Conservation (phyloP, 2,888 invertebrate genomes). For the Axea sp. region DNA sequence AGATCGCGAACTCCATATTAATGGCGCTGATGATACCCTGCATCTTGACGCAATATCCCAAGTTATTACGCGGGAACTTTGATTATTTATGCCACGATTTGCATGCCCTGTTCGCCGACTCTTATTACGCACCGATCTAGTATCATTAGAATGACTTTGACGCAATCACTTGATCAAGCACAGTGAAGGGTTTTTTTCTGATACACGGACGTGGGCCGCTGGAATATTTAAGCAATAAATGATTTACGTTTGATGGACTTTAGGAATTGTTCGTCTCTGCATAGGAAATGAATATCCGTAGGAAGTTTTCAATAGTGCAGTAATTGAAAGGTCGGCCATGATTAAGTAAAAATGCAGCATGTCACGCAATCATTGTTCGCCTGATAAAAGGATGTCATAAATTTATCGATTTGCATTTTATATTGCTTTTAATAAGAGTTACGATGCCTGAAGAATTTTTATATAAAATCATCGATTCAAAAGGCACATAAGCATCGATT, state of each 20-base stretch:
- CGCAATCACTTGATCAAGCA: slow-evolving; percentile 24
- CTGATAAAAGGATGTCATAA: slow-evolving; percentile 27
- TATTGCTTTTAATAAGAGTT: slow-evolving; percentile 30
- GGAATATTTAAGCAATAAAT: slow-evolving; percentile 39
- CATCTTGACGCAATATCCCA: slow-evolving; percentile 8
- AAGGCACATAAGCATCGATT: background rate
- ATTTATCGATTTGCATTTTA: slow-evolving; percentile 37
- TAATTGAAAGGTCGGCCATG: slow-evolving; percentile 43
- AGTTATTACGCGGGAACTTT: slow-evolving; percentile 1
- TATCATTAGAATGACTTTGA: slow-evolving; percentile 33
- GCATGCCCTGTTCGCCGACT: slow-evolving; percentile 17
- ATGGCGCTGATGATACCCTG: background rate
- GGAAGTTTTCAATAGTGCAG: slow-evolving; percentile 37
- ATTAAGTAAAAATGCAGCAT: slow-evolving; percentile 31
- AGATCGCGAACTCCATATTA: background rate
- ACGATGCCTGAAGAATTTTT: slow-evolving; percentile 18
- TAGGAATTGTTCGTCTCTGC: slow-evolving; percentile 36
- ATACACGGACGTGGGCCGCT: slow-evolving; percentile 9
- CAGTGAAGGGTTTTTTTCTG: slow-evolving; percentile 13
- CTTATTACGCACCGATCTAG: slow-evolving; percentile 14
- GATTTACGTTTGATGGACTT: slow-evolving; percentile 35
- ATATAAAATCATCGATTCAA: slow-evolving; percentile 22
- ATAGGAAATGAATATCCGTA: slow-evolving; percentile 43
- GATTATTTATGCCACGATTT: slow-evolving; percentile 35
- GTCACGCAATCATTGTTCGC: slow-evolving; percentile 35